Conservation (phyloP, 1,140 invertebrate genomes). For the Diploscapter pachys region DNA sequence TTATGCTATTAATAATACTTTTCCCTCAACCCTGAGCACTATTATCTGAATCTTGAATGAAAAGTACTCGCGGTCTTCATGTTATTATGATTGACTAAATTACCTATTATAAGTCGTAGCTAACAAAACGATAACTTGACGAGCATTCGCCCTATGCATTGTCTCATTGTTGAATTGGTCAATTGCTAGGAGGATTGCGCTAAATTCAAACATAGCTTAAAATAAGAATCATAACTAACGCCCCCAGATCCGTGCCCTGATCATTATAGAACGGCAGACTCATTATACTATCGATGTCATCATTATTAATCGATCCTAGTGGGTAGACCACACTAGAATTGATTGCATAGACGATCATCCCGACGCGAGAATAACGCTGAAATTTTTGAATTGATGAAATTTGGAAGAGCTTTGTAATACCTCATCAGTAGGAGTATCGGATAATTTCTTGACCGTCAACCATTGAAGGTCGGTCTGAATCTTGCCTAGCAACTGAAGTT, state of each 20-base stretch:
- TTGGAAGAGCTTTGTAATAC: no score
- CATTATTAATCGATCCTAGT: slow-evolving; percentile 5
- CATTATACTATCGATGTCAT: not conserved
- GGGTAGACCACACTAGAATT: not conserved
- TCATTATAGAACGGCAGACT: not conserved
- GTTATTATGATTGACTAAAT: no score
- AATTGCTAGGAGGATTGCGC: not conserved
- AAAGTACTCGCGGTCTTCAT: no score
- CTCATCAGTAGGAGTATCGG: slow-evolving; percentile 1
- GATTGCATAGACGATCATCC: not conserved
- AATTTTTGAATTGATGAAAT: not conserved
- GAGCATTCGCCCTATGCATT: not conserved
- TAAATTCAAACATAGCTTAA: not conserved
- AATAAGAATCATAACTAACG: not conserved
- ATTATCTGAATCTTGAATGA: no score
- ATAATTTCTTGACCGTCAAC: not conserved
- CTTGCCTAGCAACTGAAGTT: not conserved
- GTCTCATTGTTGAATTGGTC: slow-evolving; percentile 2
- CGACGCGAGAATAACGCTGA: not conserved
- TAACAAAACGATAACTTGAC: slow-evolving; percentile 1
- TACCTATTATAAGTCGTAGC: slow-evolving; percentile 5
- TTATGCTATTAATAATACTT: no score
- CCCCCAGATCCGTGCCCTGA: not conserved
- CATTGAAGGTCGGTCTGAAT: not conserved
- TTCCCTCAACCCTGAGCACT: no score